Evolutionary conservation across 2,888 invertebrate species (phyloP).

Genomic region (Patella caerulea): DNA sequence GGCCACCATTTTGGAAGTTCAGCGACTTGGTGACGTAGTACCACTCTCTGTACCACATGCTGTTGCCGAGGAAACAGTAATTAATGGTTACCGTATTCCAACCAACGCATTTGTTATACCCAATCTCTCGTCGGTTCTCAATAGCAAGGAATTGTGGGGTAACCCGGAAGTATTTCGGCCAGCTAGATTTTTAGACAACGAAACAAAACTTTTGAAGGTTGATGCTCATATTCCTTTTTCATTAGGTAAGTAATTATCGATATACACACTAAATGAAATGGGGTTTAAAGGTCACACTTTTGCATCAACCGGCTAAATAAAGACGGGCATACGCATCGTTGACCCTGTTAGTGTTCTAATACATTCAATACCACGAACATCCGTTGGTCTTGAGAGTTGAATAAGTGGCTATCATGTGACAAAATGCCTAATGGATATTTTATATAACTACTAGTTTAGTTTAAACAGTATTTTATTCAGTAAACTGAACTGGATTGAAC

Average conservation of each 20-base stretch:
- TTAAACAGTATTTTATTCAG: too few relatives aligned
- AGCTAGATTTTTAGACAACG: conserved; percentile 33
- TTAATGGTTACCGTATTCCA: conserved; percentile 51
- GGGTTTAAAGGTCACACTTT: too few relatives aligned
- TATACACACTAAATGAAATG: too few relatives aligned
- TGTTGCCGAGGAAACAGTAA: conserved; percentile 36
- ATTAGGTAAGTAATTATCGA: not conserved
- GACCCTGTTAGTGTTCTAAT: too few relatives aligned
- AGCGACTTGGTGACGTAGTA: conserved; percentile 40
- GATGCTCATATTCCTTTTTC: conserved; percentile 19
- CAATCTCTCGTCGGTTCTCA: conserved; percentile 39
- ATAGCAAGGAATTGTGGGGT: conserved; percentile 31
- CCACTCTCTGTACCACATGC: conserved; percentile 50
- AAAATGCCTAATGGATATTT: too few relatives aligned
- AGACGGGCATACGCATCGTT: too few relatives aligned
- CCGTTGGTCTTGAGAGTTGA: too few relatives aligned
- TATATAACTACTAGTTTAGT: too few relatives aligned
- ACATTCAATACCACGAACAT: too few relatives aligned
- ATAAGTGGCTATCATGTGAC: too few relatives aligned
- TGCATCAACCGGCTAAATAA: too few relatives aligned
- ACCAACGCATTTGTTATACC: conserved; percentile 33
- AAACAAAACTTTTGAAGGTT: not conserved
- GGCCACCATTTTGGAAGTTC: conserved; percentile 44
- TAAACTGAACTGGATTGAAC: too few relatives aligned
- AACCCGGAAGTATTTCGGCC: conserved; percentile 39